phyloP scores from a whole-genome alignment of 2,888 invertebrate species.

The Gortyna flavago region DNA sequence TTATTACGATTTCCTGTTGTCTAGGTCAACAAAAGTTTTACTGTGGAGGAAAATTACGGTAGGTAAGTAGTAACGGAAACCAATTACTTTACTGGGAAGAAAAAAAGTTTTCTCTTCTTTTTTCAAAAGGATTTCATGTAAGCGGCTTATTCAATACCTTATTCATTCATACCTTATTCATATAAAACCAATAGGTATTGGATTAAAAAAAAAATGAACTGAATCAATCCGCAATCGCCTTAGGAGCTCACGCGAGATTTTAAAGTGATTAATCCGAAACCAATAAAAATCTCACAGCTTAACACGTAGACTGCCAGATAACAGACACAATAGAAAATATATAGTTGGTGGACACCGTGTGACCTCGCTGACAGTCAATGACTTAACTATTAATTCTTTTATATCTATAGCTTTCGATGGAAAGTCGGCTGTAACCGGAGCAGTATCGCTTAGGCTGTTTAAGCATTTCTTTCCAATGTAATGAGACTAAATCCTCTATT shows the following conservation, averaged over 20 bases:
- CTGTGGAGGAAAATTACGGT: neutral
- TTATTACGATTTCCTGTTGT: conserved; percentile 19
- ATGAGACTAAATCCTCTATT: conserved; percentile 37
- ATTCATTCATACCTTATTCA: neutral
- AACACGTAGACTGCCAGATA: too few relatives aligned
- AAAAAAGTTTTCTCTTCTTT: neutral
- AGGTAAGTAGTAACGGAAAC: conserved; percentile 7
- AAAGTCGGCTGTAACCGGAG: conserved; percentile 2
- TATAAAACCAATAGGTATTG: conserved; percentile 5
- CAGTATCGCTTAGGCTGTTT: conserved; percentile 21
- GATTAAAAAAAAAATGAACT: neutral
- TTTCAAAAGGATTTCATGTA: conserved; percentile 8
- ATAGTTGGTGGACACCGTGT: too few relatives aligned
- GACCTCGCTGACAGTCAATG: too few relatives aligned
- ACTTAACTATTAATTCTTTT: too few relatives aligned
- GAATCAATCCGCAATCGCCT: neutral
- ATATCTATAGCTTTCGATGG: conserved; percentile 29
- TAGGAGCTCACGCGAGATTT: neutral
- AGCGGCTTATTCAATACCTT: conserved; percentile 30
- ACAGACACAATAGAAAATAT: too few relatives aligned
- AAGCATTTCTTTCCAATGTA: conserved; percentile 42
- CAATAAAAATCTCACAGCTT: neutral
- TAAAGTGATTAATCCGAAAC: conserved; percentile 19
- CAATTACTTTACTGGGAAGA: neutral
- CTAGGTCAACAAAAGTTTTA: conserved; percentile 7